Evolutionary conservation across 2,888 invertebrate genomes (phyloP).

Genomic region (Polietes domitor): DNA sequence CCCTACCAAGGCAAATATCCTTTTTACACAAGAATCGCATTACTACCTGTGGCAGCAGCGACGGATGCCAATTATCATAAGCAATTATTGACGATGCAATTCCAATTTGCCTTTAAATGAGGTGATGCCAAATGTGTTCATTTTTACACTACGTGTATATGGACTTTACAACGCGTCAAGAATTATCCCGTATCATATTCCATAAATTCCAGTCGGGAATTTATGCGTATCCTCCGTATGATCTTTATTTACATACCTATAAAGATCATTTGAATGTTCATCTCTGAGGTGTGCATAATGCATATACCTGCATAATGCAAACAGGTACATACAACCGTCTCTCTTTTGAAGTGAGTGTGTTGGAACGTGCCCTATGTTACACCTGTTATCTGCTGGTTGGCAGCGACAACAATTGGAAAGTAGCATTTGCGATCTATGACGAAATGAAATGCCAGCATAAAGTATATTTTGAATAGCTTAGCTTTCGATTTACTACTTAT

Average conservation of each 20-base stretch:
- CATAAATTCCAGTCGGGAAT: not conserved
- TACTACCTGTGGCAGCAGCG: not conserved
- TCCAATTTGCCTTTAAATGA: constrained; percentile 45
- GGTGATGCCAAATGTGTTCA: constrained; percentile 47
- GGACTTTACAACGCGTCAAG: not conserved
- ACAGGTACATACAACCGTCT: no score
- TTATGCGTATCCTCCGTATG: no score
- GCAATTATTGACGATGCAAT: constrained; percentile 23
- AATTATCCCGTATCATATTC: not conserved
- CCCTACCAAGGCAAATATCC: not conserved
- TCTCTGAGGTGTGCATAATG: no score
- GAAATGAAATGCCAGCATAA: no score
- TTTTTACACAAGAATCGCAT: not conserved
- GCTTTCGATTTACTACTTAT: no score
- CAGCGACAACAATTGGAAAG: no score
- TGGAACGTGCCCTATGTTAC: not conserved
- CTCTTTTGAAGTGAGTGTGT: not conserved
- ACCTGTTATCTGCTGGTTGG: not conserved
- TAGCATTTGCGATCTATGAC: no score
- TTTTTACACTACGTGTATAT: constrained; percentile 29
- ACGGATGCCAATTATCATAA: not conserved
- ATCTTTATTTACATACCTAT: no score
- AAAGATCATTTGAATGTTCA: no score
- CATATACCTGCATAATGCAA: no score
- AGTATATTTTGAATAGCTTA: no score